Conservation (phyloP, 2,113 vertebrate genomes). For the Alligator mississippiensis region DNA sequence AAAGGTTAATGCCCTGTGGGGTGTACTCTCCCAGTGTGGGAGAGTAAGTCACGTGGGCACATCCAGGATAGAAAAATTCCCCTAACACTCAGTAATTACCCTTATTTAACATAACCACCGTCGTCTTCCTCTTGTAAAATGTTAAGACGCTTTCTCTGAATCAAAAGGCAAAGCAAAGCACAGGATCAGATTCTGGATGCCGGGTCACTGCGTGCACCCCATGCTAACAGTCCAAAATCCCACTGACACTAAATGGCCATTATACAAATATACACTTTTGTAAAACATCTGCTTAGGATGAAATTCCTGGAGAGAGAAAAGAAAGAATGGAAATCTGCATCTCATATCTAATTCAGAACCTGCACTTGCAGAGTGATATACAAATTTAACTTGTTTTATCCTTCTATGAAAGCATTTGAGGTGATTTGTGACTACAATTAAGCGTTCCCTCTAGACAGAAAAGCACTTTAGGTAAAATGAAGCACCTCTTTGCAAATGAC, state of each 20-base stretch:
- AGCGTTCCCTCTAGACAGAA: slow-evolving; percentile 73
- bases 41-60: slow-evolving; percentile 2
- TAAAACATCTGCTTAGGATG: background rate
- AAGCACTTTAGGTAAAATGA: slow-evolving; percentile 75
- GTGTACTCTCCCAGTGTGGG: slow-evolving; percentile 39
- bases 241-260: background rate
- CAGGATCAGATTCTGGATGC: background rate
- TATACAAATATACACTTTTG: background rate
- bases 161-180: slow-evolving; percentile 27
- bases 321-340: slow-evolving; percentile 1
- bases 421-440: slow-evolving; percentile 76
- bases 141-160: background rate
- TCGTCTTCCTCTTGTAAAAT: background rate
- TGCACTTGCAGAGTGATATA: slow-evolving; percentile 38
- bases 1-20: slow-evolving; percentile 57
- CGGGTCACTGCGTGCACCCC: background rate
- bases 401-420: slow-evolving; percentile 53
- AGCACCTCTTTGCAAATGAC: slow-evolving; percentile 69
- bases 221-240: background rate
- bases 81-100: background rate
- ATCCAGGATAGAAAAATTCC: background rate
- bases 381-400: slow-evolving; percentile 66
- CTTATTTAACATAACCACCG: background rate
- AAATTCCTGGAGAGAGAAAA: slow-evolving; percentile 11
- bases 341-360: slow-evolving; percentile 50